Percentiles rank a stretch among this genome's conserved stretches.
phyloP scores from a whole-genome alignment of 35 echinoderm and acorn worm species.

The Holothuria glaberrima region DNA sequence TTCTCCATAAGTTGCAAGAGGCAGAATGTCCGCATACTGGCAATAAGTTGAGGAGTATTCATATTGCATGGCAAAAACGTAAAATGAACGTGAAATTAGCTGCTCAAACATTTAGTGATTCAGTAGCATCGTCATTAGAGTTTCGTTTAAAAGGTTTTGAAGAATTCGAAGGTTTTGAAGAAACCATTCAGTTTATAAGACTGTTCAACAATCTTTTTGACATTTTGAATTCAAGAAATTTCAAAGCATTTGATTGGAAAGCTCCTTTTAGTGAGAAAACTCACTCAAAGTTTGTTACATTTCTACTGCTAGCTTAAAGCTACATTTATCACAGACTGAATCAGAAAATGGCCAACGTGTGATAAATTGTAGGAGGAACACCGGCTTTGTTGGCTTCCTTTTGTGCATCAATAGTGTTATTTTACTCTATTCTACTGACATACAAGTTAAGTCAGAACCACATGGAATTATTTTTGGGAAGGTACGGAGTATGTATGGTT shows the following conservation, averaged over 20 bases:
- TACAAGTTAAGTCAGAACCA: neutral
- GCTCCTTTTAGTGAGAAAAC: neutral
- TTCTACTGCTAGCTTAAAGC: neutral
- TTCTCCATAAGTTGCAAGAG: conserved; percentile 40
- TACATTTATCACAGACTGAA: conserved; percentile 24
- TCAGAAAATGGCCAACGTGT: conserved; percentile 2
- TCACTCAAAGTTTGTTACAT: too few relatives aligned
- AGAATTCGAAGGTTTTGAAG: neutral
- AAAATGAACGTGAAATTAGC: conserved; percentile 49
- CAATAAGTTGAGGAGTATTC: neutral
- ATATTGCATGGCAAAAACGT: conserved; percentile 37
- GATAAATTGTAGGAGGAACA: conserved; percentile 6
- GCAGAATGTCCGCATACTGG: neutral
- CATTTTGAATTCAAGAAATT: conserved; percentile 5
- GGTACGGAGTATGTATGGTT: conserved; percentile 8
- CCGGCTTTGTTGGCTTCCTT: conserved; percentile 34
- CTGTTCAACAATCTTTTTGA: neutral
- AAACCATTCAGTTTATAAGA: conserved; percentile 41
- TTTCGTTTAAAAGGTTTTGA: neutral
- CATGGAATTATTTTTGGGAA: conserved; percentile 29
- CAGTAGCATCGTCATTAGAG: conserved; percentile 17
- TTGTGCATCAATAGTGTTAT: conserved; percentile 10
- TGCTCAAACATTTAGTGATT: conserved; percentile 25
- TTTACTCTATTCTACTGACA: conserved; percentile 3
- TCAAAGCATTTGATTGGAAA: neutral